Percentiles rank a stretch among this genome's conserved stretches.
Conservation (phyloP, 1,140 invertebrate species). For the Ladona fulva region DNA sequence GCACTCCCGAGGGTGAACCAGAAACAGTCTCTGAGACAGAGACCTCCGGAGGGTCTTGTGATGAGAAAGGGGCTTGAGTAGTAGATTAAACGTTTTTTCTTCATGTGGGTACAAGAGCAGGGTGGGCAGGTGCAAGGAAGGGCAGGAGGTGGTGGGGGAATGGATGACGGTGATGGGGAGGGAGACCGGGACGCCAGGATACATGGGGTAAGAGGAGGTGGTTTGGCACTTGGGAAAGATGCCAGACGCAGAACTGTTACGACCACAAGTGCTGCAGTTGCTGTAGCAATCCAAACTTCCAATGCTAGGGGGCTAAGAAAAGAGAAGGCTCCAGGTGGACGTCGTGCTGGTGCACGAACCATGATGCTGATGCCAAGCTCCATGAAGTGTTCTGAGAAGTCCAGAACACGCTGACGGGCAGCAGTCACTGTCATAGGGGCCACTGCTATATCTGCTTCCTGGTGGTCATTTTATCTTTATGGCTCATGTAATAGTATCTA, state of each 20-base stretch:
- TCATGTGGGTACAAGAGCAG: background rate
- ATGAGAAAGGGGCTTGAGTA: conserved; percentile 13
- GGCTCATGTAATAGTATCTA: background rate
- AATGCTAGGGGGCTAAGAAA: conserved; percentile 56
- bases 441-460: conserved; percentile 56
- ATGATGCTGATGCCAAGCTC: conserved; percentile 61
- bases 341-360: conserved; percentile 55
- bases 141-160: background rate
- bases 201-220: background rate
- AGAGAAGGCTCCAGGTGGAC: conserved; percentile 51
- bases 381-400: conserved; percentile 57
- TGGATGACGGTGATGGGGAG: background rate
- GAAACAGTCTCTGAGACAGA: conserved; percentile 53
- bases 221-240: conserved; percentile 24
- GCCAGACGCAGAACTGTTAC: conserved; percentile 50
- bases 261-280: conserved; percentile 51
- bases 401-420: conserved; percentile 52
- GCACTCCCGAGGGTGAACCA: conserved; percentile 59
- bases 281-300: conserved; percentile 54
- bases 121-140: background rate
- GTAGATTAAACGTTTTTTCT: background rate
- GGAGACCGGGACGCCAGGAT: background rate
- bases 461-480: conserved; percentile 18
- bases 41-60: conserved; percentile 40
- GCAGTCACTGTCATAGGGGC: conserved; percentile 55